phyloP scores from a whole-genome alignment of 2,888 invertebrate species.

The Xestia rhomboidea region DNA sequence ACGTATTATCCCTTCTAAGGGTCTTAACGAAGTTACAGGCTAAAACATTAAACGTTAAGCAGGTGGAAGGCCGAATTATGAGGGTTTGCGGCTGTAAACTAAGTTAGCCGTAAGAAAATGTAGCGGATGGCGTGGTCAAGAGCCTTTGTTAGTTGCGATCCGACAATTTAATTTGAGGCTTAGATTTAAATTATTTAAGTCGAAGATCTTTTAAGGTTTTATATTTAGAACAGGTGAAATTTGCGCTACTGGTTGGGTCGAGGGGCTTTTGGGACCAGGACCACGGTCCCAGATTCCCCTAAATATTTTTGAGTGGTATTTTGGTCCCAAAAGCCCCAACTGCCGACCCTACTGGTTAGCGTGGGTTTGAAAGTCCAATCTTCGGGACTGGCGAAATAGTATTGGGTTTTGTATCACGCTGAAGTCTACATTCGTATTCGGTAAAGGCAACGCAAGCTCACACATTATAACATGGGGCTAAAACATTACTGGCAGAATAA shows the following conservation, averaged over 20 bases:
- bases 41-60: slow-evolving; percentile 59
- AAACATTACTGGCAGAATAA: neutral
- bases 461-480: neutral
- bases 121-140: slow-evolving; percentile 22
- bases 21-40: slow-evolving; percentile 65
- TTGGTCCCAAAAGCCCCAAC: too few species aligned
- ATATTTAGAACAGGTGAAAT: neutral
- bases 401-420: neutral
- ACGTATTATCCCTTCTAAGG: slow-evolving; percentile 60
- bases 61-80: slow-evolving; percentile 59
- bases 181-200: slow-evolving; percentile 17
- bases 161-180: slow-evolving; percentile 6
- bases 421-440: neutral
- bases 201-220: neutral
- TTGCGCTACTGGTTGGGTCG: neutral
- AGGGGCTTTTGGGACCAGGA: too few species aligned
- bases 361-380: neutral
- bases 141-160: slow-evolving; percentile 26
- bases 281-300: too few species aligned
- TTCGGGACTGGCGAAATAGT: neutral
- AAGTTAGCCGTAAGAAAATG: slow-evolving; percentile 53
- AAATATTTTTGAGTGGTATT: too few species aligned
- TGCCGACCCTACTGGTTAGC: neutral
- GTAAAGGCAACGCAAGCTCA: neutral
- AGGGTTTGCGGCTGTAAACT: slow-evolving; percentile 53